Conservation (phyloP, 2,888 invertebrate species). For the Hypercompe scribonia region DNA sequence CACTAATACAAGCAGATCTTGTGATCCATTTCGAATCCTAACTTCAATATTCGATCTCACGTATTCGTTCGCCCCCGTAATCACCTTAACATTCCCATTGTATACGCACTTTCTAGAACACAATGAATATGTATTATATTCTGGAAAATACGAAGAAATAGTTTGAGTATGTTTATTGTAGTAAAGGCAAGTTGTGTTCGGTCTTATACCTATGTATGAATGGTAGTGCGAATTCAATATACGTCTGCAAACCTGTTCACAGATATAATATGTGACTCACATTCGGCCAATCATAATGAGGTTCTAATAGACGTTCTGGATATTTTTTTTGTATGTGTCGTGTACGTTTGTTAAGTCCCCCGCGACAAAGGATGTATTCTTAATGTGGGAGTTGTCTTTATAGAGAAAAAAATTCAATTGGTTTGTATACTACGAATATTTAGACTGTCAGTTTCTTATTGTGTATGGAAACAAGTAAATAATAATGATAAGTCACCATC, state of each 20-base stretch:
- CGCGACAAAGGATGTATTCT: too few relatives aligned
- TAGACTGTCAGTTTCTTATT: too few relatives aligned
- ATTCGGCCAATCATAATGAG: conserved; percentile 20
- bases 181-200: neutral
- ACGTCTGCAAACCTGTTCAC: conserved; percentile 17
- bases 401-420: too few relatives aligned
- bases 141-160: neutral
- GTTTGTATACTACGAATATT: too few relatives aligned
- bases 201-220: neutral
- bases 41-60: neutral
- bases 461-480: too few relatives aligned
- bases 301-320: neutral
- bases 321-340: too few relatives aligned
- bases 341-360: too few relatives aligned
- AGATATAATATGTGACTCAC: conserved; percentile 29
- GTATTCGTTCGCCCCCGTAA: neutral
- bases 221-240: conserved; percentile 17
- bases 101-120: neutral
- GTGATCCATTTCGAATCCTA: neutral
- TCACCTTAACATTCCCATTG: neutral
- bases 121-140: neutral
- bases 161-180: neutral
- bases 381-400: too few relatives aligned
- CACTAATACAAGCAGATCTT: neutral
- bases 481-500: too few relatives aligned